Base-by-base conservation (phyloP, 2,113 vertebrate species). In the Plestiodon gilberti region DNA sequence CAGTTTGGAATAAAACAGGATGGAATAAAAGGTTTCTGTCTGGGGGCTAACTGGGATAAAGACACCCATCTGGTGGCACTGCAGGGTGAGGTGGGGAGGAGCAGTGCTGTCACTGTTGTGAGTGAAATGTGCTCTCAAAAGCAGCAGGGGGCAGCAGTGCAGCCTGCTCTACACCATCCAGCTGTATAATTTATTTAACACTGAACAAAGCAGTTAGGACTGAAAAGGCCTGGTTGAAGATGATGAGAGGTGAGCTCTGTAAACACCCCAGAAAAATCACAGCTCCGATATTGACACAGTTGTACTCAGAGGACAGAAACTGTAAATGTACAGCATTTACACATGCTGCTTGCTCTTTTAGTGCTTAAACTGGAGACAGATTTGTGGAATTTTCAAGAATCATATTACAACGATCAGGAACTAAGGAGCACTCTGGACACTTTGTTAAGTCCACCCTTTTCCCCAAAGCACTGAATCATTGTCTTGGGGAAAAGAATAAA, bases 61-160 rank as follows among this genome's bases (percentile, higher is more conserved):
- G 9, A n/a, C 65, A 67, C 20, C 65, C 65, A 28, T 67, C 65
- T 67, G 22, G 13, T 10, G 28, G 8, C 65, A n/a, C 30, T 8
- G 65, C 13, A 25, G 9, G 30, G 6, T 30, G 74, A n/a, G 30
- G 18, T 30, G 25, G 15, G 55, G 17, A 22, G 4, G 33, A 22
- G 15, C 35, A 62, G 25, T 14, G 38, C 22, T 43, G 35, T 25
- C 43, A 64, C 90, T 90, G 89, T 92, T 89, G 79, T 1, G 3
- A 1, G 74, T 81, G 89, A 87, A 90, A 85, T 94, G 93, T 88
- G 70, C 82, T 61, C 78, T 17, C 69, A 38, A 82, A 28, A 61
- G 90, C 93, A 93, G 92, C 48, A 94, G 94, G 88, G 93, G 94
- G 93, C 94, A 91, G 94, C 93, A 95, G 83, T 28, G 80, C 70